phyloP scores from a whole-genome alignment of 2,113 vertebrate species.

The Xiphorhynchus elegans region DNA sequence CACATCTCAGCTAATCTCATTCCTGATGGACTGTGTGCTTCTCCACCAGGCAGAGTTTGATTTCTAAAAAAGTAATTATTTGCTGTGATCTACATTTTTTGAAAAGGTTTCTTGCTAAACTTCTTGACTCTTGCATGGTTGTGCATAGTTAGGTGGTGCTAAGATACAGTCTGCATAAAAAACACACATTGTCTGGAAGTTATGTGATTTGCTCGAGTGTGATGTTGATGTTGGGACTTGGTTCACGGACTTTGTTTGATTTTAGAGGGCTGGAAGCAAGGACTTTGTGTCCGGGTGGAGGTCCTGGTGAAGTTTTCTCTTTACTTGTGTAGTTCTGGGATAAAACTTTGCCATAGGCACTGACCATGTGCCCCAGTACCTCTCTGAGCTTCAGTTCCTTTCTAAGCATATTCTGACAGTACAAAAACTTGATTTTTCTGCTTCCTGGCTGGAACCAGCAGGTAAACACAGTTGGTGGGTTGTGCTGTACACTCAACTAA shows the following conservation, averaged over 20 bases:
- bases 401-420: neutral
- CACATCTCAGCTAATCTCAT: neutral
- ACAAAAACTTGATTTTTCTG: neutral
- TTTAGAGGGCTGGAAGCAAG: neutral
- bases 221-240: neutral
- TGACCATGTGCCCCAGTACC: neutral
- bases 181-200: neutral
- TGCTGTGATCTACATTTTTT: neutral
- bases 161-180: neutral
- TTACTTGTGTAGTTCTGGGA: neutral
- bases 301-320: neutral
- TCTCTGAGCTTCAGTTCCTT: neutral
- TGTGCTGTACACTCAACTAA: neutral
- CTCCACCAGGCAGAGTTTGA: neutral
- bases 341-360: neutral
- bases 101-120: neutral
- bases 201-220: neutral
- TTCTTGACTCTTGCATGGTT: neutral
- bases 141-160: neutral
- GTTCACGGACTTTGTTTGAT: neutral
- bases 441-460: neutral
- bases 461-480: neutral
- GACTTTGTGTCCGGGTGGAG: accelerated
- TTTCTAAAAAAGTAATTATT: too few relatives aligned
- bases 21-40: neutral